A percentile compares a stretch with the other conserved stretches of the same genome.
These are phyloP conservation scores for Panulirus ornatus DNA, from an alignment of 1,140 invertebrate genomes.

Conservation along the genomic window DNA sequence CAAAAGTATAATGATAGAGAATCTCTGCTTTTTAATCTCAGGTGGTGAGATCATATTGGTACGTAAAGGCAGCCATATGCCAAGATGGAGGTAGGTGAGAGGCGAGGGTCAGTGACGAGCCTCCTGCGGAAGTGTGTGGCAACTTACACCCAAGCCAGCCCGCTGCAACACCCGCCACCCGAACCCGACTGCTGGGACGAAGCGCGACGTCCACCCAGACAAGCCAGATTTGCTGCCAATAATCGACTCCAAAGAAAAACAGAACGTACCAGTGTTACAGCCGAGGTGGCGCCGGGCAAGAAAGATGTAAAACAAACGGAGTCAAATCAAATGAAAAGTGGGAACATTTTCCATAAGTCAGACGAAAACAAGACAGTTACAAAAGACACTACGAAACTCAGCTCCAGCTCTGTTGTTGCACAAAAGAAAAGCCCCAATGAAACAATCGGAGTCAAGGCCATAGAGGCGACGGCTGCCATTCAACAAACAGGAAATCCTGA, in stretches of 20 bases:
- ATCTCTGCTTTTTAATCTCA: too few relatives aligned
- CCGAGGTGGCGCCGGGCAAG: neutral
- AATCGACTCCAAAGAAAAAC: neutral
- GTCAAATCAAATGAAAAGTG: neutral
- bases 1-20: too few relatives aligned
- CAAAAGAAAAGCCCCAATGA: neutral
- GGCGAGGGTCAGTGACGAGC: conserved; percentile 34
- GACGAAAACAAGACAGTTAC: neutral
- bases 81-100: neutral
- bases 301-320: neutral
- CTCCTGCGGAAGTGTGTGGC: neutral
- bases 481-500: too few relatives aligned
- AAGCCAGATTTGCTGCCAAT: neutral
- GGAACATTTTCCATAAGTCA: neutral
- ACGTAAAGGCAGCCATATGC: too few relatives aligned
- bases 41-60: too few relatives aligned
- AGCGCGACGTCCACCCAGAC: neutral
- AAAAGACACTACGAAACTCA: neutral
- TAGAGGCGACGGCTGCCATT: neutral
- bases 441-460: neutral
- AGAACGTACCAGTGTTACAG: neutral
- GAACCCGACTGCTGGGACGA: conserved; percentile 52
- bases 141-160: conserved; percentile 26
- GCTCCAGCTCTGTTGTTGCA: too few relatives aligned
- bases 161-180: conserved; percentile 15